Conservation (phyloP, 2,888 invertebrate species). For the Macrophya alboannulata region DNA sequence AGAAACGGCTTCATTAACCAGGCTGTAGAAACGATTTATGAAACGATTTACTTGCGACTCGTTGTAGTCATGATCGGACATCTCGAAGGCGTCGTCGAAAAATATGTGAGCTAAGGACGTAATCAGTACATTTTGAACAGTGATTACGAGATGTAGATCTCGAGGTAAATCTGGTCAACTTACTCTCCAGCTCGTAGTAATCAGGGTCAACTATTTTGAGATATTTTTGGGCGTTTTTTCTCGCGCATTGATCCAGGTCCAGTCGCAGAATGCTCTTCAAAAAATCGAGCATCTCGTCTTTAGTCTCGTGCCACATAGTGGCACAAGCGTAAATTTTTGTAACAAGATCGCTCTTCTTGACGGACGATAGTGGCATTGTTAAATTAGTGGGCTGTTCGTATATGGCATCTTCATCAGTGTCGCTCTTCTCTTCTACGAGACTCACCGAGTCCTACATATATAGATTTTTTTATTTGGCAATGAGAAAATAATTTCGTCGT, state of each 20-base stretch:
- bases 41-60: conserved; percentile 91
- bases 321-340: conserved; percentile 90
- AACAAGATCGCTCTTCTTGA: conserved; percentile 67
- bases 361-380: conserved; percentile 44
- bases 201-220: conserved; percentile 88
- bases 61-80: conserved; percentile 84
- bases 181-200: conserved; percentile 95
- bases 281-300: conserved; percentile 95
- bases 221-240: conserved; percentile 91
- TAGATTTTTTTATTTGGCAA: not conserved
- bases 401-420: conserved; percentile 76
- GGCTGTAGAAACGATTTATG: conserved; percentile 88
- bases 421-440: not conserved
- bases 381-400: conserved; percentile 71
- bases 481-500: conserved; percentile 69
- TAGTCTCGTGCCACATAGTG: conserved; percentile 97
- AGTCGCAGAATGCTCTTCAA: conserved; percentile 93
- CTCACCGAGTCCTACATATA: not conserved
- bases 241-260: conserved; percentile 95
- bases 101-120: conserved; percentile 87
- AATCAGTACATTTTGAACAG: not conserved
- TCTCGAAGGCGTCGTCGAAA: conserved; percentile 92
- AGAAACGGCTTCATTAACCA: conserved; percentile 89
- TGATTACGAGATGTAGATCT: not conserved
- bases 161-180: conserved; percentile 69